Base-by-base conservation (phyloP, 2,113 vertebrate species). In the Pangasianodon gigas region DNA sequence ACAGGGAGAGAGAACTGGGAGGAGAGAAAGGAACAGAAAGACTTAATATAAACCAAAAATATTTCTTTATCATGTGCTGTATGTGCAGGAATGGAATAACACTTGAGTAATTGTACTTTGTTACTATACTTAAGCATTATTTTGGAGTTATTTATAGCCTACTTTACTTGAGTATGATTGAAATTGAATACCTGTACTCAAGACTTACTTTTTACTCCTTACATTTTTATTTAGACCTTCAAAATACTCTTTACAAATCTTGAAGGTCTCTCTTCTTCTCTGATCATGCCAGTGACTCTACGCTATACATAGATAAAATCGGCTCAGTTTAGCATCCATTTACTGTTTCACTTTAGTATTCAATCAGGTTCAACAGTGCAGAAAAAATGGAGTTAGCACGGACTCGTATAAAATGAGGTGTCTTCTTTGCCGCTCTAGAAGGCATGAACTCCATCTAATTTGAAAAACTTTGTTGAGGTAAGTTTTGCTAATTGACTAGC, bases 1-100 rank as follows among this genome's bases (percentile, higher is more conserved):
- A 81, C 21, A 86, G 54, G 32, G 62, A 89, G 71, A 83, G n/a
- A 83, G 54, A n/a, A 62, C 52, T 81, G 26, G 37, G 37, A 37
- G 52, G 54, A 56, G 26, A 80, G 46, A 84, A 69, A 87, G 19
- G 52, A 62, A 87, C 6, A 85, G 86, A 60, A 65, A 87, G 46
- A 77, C 77, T 58, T 77, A 37, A 80, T 56, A 74, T 81, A 86
- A 56, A 65, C 51, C 54, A 80, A 87, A 87, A 89, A 62, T 74
- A 88, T 48, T 48, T 65, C 85, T 52, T 24, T 51, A 58, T 84
- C 60, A 87, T 85, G 32, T 48, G 29, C 41, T 87, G 52, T 48
- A 58, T 83, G 7, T 26, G 14, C 19, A 24, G 9, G 9, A 1
- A 4, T 13, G 37, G 37, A 19, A 24, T 37, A 58, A 83, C 54